These are phyloP conservation scores for Oncopodura yosiiana DNA, from an alignment of 1,140 invertebrate genomes.

Conservation along the genomic window DNA sequence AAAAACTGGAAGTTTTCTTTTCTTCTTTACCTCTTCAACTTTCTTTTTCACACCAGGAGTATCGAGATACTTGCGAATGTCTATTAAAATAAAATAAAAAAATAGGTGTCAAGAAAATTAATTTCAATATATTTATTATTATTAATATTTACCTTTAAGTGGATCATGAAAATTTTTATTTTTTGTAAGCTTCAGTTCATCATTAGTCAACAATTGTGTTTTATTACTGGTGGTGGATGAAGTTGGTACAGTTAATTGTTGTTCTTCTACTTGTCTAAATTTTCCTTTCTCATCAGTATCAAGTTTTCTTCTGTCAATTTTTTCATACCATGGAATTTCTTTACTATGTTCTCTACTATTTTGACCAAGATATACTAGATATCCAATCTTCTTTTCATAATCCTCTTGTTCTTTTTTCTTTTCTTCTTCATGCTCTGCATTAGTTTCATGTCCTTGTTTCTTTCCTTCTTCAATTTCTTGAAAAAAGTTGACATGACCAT, in stretches of 20 bases:
- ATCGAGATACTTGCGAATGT: conserved; percentile 52
- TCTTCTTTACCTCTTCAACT: conserved; percentile 35
- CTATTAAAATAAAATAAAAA: no score
- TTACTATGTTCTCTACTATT: conserved; percentile 75
- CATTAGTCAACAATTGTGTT: conserved; percentile 15
- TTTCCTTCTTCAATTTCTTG: conserved; percentile 66
- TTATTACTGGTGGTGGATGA: conserved; percentile 4
- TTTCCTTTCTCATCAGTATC: no score
- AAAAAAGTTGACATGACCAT: conserved; percentile 82
- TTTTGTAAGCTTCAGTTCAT: conserved; percentile 39
- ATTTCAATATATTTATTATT: no score
- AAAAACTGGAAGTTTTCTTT: background rate
- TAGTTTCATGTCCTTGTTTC: conserved; percentile 46
- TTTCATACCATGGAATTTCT: conserved; percentile 71
- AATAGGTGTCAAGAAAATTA: no score
- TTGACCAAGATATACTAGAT: conserved; percentile 90
- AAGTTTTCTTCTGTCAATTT: conserved; percentile 45
- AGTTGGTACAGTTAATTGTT: conserved; percentile 10
- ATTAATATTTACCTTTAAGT: no score
- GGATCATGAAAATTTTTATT: conserved; percentile 54
- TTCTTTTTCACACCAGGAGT: conserved; percentile 26
- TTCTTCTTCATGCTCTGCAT: conserved; percentile 83
- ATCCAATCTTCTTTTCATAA: conserved; percentile 95
- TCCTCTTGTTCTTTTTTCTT: conserved; percentile 86
- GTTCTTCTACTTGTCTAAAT: conserved; percentile 46